Percentiles rank a stretch among this genome's conserved stretches.
These are phyloP conservation scores for Melanostoma mellinum DNA, from an alignment of 2,888 invertebrate genomes.

Conservation along the genomic window DNA sequence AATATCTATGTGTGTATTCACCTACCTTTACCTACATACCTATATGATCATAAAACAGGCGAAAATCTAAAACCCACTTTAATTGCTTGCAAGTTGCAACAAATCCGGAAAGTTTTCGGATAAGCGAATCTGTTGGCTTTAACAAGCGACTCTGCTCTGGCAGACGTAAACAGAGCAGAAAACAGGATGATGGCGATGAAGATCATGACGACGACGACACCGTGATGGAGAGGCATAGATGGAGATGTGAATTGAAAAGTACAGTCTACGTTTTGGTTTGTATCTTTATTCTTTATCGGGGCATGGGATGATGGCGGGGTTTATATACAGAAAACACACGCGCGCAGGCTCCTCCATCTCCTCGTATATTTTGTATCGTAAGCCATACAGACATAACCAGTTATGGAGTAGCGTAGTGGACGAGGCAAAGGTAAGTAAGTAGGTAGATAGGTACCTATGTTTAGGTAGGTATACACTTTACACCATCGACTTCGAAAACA, in stretches of 20 bases:
- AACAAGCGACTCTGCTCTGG: constrained; percentile 43
- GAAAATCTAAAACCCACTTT: constrained; percentile 46
- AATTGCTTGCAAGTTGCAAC: constrained; percentile 45
- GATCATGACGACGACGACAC: constrained; percentile 18
- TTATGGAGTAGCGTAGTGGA: constrained; percentile 45
- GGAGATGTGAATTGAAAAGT: constrained; percentile 66
- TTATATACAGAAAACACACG: constrained; percentile 45
- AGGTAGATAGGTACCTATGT: background rate
- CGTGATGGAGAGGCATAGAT: constrained; percentile 48
- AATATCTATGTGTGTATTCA: no score
- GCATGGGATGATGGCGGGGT: constrained; percentile 53
- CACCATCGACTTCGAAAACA: constrained; percentile 28
- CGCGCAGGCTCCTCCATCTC: constrained; percentile 42
- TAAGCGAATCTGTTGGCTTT: constrained; percentile 60
- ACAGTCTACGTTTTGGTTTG: constrained; percentile 67
- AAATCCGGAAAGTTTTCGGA: constrained; percentile 54
- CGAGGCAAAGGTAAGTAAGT: constrained; percentile 36
- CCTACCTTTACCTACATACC: background rate
- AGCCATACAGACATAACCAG: constrained; percentile 59
- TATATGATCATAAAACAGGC: constrained; percentile 21
- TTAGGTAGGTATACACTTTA: constrained; percentile 6
- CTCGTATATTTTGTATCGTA: constrained; percentile 26
- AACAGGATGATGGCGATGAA: constrained; percentile 59
- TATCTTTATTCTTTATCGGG: constrained; percentile 63
- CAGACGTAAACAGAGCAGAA: constrained; percentile 62